Evolutionary conservation across 2,888 invertebrate species (phyloP).

Genomic region (Oxystoma pomonae): DNA sequence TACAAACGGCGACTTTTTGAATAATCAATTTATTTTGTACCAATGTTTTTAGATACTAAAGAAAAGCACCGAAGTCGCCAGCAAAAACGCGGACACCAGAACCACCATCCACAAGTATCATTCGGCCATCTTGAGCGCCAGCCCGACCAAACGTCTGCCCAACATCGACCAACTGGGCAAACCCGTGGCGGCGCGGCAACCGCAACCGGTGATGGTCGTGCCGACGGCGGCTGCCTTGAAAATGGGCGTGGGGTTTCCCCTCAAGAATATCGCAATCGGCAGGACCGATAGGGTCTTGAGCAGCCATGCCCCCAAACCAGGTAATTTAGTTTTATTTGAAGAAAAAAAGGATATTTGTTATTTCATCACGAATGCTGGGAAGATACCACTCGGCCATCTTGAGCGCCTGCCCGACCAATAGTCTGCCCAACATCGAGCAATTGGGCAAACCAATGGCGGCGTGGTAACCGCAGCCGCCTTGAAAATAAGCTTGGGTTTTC

Average conservation of each 20-base stretch:
- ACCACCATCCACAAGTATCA: constrained; percentile 60
- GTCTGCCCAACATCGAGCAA: constrained; percentile 56
- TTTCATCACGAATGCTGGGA: too few relatives aligned
- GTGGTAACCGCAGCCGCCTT: not conserved
- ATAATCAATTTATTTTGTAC: too few relatives aligned
- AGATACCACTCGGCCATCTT: constrained; percentile 60
- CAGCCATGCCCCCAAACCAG: constrained; percentile 54
- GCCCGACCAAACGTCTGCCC: constrained; percentile 58
- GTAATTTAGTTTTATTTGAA: constrained; percentile 36
- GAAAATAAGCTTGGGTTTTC: constrained; percentile 61
- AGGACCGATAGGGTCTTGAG: constrained; percentile 68
- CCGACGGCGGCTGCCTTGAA: constrained; percentile 81
- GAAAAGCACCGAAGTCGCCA: constrained; percentile 61
- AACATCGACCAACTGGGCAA: constrained; percentile 56
- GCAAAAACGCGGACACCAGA: constrained; percentile 57
- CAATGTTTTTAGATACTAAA: constrained; percentile 54
- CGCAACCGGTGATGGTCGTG: constrained; percentile 56
- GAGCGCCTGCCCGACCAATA: constrained; percentile 58
- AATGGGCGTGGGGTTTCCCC: constrained; percentile 82
- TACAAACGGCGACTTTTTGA: too few relatives aligned
- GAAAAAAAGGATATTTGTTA: too few relatives aligned
- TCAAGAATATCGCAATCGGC: constrained; percentile 61
- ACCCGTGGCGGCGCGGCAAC: constrained; percentile 38
- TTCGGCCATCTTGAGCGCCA: constrained; percentile 56
- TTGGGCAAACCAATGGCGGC: constrained; percentile 46